phyloP scores from a whole-genome alignment of 2,797 vertebrate genomes.

The Sphenodon punctatus region DNA sequence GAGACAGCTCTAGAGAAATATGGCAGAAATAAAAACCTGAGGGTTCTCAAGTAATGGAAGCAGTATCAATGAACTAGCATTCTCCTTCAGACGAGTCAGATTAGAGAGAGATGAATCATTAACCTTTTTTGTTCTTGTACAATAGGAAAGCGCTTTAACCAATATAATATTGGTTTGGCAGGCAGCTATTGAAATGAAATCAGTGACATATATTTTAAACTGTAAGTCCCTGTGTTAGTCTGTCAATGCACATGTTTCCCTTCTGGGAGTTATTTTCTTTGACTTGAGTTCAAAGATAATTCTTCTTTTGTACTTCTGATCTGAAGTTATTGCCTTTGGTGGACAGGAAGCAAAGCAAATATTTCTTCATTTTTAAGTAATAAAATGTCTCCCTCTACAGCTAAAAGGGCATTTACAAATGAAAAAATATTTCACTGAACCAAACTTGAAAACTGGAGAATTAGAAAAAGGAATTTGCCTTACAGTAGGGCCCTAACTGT shows the following conservation, averaged over 20 bases:
- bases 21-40: not conserved
- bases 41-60: not conserved
- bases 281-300: not conserved
- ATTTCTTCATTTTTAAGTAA: slow-evolving; percentile 38
- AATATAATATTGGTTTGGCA: slow-evolving; percentile 1
- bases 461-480: too few species aligned
- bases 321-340: not conserved
- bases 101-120: not conserved
- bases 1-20: not conserved
- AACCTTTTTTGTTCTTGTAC: not conserved
- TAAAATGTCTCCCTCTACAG: not conserved
- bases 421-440: not conserved
- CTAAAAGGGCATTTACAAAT: slow-evolving; percentile 12
- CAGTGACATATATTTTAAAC: not conserved
- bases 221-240: slow-evolving; percentile 30
- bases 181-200: slow-evolving; percentile 19
- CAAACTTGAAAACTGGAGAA: not conserved
- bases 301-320: accelerated
- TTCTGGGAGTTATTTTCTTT: slow-evolving; percentile 11
- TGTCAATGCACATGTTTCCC: slow-evolving; percentile 51
- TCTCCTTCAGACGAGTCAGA: not conserved
- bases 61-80: not conserved
- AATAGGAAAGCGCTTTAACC: not conserved
- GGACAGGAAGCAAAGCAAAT: not conserved
- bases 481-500: too few species aligned